These are phyloP conservation scores for Apodemia mormo DNA, from an alignment of 2,888 invertebrate species.

Conservation along the genomic window DNA sequence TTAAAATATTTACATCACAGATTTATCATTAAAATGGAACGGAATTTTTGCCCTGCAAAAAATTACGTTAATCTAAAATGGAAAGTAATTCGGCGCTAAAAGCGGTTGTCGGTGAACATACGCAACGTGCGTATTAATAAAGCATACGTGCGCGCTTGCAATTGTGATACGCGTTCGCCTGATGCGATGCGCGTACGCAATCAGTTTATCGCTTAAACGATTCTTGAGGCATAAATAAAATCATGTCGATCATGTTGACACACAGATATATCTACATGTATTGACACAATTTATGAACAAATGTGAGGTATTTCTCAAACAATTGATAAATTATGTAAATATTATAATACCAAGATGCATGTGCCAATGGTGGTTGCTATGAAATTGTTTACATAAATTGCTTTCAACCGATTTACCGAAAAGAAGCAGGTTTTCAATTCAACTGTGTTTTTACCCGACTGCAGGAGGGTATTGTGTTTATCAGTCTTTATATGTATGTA, in stretches of 20 bases:
- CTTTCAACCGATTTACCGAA: too few species aligned
- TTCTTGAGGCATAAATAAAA: conserved; percentile 47
- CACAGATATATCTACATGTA: neutral
- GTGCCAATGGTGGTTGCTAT: neutral
- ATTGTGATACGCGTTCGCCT: conserved; percentile 48
- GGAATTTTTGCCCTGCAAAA: conserved; percentile 24
- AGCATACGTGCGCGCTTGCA: conserved; percentile 33
- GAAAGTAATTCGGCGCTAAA: conserved; percentile 43
- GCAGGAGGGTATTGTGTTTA: too few species aligned
- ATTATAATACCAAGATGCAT: neutral
- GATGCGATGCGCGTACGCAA: conserved; percentile 46
- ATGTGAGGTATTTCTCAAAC: conserved; percentile 3
- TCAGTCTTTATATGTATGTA: too few species aligned
- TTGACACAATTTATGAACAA: conserved; percentile 12
- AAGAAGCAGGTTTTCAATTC: too few species aligned
- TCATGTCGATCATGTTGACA: conserved; percentile 41
- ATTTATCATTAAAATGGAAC: neutral
- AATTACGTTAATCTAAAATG: conserved; percentile 39
- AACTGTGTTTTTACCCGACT: too few species aligned
- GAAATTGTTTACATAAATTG: too few species aligned
- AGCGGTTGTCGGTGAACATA: conserved; percentile 35
- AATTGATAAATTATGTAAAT: neutral
- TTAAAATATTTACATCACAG: neutral
- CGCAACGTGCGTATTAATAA: conserved; percentile 39
- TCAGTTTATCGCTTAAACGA: conserved; percentile 48